Percentiles rank a stretch among this genome's conserved stretches.
These are phyloP conservation scores for Pelodiscus sinensis DNA, from an alignment of 2,113 vertebrate genomes.

Conservation along the genomic window DNA sequence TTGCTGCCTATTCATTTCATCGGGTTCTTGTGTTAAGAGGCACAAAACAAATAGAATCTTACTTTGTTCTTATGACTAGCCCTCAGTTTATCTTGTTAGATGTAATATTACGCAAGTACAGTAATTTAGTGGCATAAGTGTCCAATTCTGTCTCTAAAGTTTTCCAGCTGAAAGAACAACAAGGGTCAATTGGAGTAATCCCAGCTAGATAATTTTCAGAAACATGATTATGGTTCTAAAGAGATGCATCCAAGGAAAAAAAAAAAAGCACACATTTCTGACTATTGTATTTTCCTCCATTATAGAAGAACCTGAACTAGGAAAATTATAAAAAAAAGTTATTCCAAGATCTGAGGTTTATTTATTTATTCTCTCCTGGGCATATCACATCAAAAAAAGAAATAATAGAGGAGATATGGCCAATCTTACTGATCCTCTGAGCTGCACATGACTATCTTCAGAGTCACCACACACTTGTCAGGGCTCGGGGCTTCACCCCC, in stretches of 20 bases:
- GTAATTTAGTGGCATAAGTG: background rate
- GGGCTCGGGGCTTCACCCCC: no score
- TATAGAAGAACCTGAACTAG: background rate
- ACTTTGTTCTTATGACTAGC: background rate
- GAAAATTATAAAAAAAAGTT: background rate
- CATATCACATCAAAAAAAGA: background rate
- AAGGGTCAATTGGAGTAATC: background rate
- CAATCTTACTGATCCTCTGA: no score
- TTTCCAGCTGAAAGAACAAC: background rate
- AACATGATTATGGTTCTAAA: rapidly evolving
- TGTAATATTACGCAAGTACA: background rate
- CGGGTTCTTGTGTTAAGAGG: background rate
- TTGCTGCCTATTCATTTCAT: background rate
- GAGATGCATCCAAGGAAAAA: background rate
- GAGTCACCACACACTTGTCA: no score
- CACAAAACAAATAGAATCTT: background rate
- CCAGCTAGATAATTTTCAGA: background rate
- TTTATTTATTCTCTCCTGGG: background rate
- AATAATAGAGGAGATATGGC: background rate
- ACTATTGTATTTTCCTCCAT: background rate
- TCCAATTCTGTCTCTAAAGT: background rate
- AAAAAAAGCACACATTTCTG: background rate
- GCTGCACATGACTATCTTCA: no score
- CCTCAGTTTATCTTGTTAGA: background rate
- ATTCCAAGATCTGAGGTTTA: background rate